Evolutionary conservation across 2,797 vertebrate genomes (phyloP).

Genomic region (Bothrops alternatus): DNA sequence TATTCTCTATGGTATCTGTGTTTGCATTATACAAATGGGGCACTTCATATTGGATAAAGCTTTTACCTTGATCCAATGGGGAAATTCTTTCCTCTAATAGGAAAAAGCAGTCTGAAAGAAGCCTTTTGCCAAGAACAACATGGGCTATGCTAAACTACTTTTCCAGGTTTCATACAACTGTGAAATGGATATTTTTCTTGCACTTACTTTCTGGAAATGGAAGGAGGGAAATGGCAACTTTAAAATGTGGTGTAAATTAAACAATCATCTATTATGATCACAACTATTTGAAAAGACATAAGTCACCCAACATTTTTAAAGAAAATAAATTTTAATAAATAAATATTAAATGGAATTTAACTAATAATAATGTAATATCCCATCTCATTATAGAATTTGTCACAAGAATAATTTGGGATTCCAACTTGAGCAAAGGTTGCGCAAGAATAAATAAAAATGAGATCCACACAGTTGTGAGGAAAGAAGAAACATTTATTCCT

Average conservation of each 20-base stretch:
- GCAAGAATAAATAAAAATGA: neutral
- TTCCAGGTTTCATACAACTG: slow-evolving; percentile 60
- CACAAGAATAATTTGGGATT: neutral
- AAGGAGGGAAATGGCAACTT: slow-evolving; percentile 32
- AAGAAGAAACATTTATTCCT: neutral
- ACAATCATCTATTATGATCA: slow-evolving; percentile 3
- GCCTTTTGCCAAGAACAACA: slow-evolving; percentile 70
- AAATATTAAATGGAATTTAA: neutral
- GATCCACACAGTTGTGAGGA: neutral
- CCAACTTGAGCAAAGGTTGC: neutral
- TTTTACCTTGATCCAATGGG: slow-evolving; percentile 68
- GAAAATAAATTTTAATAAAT: neutral
- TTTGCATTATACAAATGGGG: slow-evolving; percentile 33
- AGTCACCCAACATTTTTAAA: neutral
- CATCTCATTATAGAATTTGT: neutral
- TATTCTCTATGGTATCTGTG: slow-evolving; percentile 14
- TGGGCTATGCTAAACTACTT: slow-evolving; percentile 61
- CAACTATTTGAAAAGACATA: neutral
- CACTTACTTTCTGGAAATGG: slow-evolving; percentile 29
- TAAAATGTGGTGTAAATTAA: slow-evolving; percentile 2
- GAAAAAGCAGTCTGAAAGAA: slow-evolving; percentile 67
- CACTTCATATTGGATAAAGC: slow-evolving; percentile 68
- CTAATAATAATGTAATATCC: neutral
- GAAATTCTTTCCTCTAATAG: slow-evolving; percentile 67
- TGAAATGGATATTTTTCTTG: slow-evolving; percentile 41